phyloP scores from a whole-genome alignment of 2,113 vertebrate species.

The Plectropomus leopardus region DNA sequence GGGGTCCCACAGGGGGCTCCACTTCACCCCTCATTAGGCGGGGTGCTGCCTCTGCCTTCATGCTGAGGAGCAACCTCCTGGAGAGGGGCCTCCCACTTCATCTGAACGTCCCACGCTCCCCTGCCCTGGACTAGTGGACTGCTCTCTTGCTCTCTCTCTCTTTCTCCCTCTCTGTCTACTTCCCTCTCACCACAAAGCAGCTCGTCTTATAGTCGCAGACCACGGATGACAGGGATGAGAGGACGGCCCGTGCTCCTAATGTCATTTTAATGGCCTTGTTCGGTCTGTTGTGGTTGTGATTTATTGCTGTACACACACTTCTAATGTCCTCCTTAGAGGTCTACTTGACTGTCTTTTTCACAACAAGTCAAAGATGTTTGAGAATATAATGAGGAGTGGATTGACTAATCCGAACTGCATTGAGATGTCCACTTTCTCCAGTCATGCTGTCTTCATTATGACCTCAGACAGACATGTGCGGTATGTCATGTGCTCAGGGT shows the following conservation, averaged over 20 bases:
- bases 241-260: constrained; percentile 67
- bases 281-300: constrained; percentile 65
- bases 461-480: constrained; percentile 22
- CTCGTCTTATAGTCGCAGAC: constrained; percentile 48
- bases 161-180: constrained; percentile 1
- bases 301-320: constrained; percentile 62
- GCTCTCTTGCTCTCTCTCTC: constrained; percentile 27
- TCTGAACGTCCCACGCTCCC: constrained; percentile 70
- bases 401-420: constrained; percentile 27
- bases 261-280: constrained; percentile 80
- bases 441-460: constrained; percentile 34
- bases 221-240: constrained; percentile 64
- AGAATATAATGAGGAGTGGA: constrained; percentile 22
- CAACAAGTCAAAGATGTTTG: constrained; percentile 37
- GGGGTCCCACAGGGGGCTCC: constrained; percentile 83
- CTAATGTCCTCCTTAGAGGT: constrained; percentile 64
- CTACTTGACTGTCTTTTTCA: constrained; percentile 29
- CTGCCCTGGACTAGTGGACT: constrained; percentile 67
- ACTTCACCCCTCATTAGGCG: constrained; percentile 87
- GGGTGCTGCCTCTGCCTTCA: constrained; percentile 79
- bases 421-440: constrained; percentile 17
- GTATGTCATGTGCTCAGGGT: constrained; percentile 16
- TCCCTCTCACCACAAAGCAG: constrained; percentile 36
- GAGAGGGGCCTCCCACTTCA: constrained; percentile 76
- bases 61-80: constrained; percentile 81